A percentile compares a stretch with the other conserved stretches of the same genome.
Evolutionary conservation across 2,797 vertebrate genomes (phyloP).

Genomic region (Ataeniobius toweri): DNA sequence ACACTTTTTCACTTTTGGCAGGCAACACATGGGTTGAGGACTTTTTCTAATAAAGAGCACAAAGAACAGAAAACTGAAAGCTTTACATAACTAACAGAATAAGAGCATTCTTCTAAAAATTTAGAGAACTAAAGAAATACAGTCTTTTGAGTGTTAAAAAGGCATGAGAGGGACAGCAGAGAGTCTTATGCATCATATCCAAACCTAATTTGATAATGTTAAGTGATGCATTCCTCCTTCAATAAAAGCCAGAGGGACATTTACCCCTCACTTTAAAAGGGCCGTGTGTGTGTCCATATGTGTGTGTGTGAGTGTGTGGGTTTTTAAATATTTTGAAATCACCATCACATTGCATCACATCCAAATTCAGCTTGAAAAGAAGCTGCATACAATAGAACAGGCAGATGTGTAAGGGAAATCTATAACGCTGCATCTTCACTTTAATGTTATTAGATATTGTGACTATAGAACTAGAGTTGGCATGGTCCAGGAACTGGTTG

Average conservation of each 20-base stretch:
- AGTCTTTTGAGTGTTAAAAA: constrained; percentile 7
- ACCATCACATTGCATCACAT: background rate
- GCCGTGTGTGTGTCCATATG: constrained; percentile 11
- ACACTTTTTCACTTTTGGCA: background rate
- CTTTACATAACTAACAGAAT: background rate
- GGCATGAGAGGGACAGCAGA: background rate
- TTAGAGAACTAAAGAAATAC: background rate
- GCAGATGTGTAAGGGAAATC: background rate
- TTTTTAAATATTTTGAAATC: background rate
- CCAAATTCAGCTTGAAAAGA: background rate
- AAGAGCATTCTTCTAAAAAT: background rate
- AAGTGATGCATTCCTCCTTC: constrained; percentile 71
- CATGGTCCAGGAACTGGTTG: background rate
- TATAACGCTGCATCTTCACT: background rate
- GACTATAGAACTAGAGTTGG: background rate
- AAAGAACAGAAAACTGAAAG: background rate
- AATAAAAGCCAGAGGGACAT: constrained; percentile 63
- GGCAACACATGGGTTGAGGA: background rate
- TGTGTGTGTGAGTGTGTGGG: constrained; percentile 9
- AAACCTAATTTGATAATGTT: constrained; percentile 64
- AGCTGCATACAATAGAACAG: background rate
- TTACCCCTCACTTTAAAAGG: constrained; percentile 38
- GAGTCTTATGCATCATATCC: constrained; percentile 35
- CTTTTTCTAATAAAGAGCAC: background rate
- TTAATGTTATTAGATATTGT: background rate